A percentile compares a stretch with the other conserved stretches of the same genome.
Evolutionary conservation across 2,888 invertebrate genomes (phyloP).

Genomic region (Caenorhabditis angaria): DNA sequence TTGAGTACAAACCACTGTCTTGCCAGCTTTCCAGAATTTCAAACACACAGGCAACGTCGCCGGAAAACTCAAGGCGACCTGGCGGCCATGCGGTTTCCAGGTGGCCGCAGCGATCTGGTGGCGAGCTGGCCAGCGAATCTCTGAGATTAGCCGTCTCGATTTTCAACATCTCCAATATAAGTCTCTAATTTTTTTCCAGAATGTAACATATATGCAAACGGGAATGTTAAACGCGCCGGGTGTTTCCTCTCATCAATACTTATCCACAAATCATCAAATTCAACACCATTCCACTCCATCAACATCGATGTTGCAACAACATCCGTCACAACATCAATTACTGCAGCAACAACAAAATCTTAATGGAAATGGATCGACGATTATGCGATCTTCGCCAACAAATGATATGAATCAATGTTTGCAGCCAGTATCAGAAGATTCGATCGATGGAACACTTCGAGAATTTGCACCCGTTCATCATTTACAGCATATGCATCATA

Average conservation of each 20-base stretch:
- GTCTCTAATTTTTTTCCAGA: conserved; percentile 20
- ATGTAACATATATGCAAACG: conserved; percentile 33
- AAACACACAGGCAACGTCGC: too few relatives aligned
- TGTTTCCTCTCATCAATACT: conserved; percentile 12
- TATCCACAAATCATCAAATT: conserved; percentile 14
- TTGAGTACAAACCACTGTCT: too few relatives aligned
- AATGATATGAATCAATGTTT: conserved; percentile 36
- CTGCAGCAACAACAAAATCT: conserved; percentile 1
- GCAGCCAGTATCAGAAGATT: conserved; percentile 30
- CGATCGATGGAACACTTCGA: conserved; percentile 10
- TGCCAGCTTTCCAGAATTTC: too few relatives aligned
- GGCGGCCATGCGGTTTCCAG: too few relatives aligned
- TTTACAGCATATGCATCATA: conserved; percentile 14
- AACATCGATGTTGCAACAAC: conserved; percentile 24
- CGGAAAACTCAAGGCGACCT: too few relatives aligned
- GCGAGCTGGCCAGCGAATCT: too few relatives aligned
- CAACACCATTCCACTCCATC: conserved; percentile 11
- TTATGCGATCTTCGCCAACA: conserved; percentile 33
- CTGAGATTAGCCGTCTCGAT: too few relatives aligned
- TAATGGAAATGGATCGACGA: conserved; percentile 8
- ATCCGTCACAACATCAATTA: background rate
- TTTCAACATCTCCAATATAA: too few relatives aligned
- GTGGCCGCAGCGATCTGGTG: too few relatives aligned
- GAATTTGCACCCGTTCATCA: conserved; percentile 5
- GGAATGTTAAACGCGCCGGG: conserved; percentile 28